Percentiles rank a stretch among this genome's conserved stretches.
These are phyloP conservation scores for Lethocerus indicus DNA, from an alignment of 1,140 invertebrate genomes.

Conservation along the genomic window DNA sequence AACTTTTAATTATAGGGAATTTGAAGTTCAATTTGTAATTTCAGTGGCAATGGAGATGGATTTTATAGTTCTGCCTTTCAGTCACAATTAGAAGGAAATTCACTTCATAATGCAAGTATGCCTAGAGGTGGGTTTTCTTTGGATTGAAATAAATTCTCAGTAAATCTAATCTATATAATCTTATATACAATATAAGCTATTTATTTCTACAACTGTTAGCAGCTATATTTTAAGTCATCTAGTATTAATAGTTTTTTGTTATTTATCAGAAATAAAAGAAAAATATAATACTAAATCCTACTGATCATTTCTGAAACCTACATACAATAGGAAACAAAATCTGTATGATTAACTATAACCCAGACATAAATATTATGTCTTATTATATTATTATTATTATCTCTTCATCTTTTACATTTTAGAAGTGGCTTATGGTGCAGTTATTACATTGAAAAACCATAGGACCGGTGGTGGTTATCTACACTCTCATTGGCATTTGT, in stretches of 20 bases:
- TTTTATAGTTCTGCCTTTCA: slow-evolving; percentile 96
- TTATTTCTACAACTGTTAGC: too few species aligned
- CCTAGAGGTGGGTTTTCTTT: slow-evolving; percentile 36
- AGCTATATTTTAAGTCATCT: too few species aligned
- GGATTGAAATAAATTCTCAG: neutral
- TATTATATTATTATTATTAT: neutral
- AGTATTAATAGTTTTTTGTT: too few species aligned
- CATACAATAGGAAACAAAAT: neutral
- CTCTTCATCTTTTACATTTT: too few species aligned
- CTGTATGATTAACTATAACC: neutral
- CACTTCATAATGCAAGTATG: slow-evolving; percentile 87
- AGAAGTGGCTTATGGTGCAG: slow-evolving; percentile 77
- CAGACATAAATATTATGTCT: neutral
- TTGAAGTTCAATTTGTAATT: too few species aligned
- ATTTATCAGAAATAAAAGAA: too few species aligned
- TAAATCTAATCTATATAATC: neutral
- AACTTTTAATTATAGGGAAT: too few species aligned
- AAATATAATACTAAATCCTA: too few species aligned
- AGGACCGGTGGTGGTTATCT: slow-evolving; percentile 89
- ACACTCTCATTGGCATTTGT: slow-evolving; percentile 91
- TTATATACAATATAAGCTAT: neutral
- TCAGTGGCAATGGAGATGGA: slow-evolving; percentile 85
- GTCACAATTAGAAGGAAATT: slow-evolving; percentile 85
- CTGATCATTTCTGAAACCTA: too few species aligned
- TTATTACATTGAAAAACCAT: slow-evolving; percentile 85